A percentile compares a stretch with the other conserved stretches of the same genome.
Conservation (phyloP, 2,113 vertebrate genomes). For the Bagarius yarrelli region DNA sequence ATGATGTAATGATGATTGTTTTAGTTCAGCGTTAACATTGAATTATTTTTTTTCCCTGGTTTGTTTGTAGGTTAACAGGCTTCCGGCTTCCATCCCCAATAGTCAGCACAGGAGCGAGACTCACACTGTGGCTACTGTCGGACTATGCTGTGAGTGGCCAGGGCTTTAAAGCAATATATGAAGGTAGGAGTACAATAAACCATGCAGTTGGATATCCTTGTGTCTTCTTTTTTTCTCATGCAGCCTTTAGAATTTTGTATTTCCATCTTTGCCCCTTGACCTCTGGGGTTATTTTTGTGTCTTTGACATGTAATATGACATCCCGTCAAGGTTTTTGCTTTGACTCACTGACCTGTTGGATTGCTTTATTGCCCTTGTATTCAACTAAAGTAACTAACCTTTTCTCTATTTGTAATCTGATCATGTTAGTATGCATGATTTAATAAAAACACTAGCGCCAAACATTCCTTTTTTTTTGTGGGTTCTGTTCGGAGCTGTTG, state of each 20-base stretch:
- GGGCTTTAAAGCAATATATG: conserved; percentile 91
- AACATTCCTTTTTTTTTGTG: conserved; percentile 32
- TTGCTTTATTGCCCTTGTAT: too few relatives aligned
- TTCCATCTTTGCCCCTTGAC: not conserved
- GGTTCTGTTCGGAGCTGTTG: conserved; percentile 44
- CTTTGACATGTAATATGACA: not conserved
- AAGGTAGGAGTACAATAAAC: conserved; percentile 79
- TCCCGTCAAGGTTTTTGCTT: too few relatives aligned
- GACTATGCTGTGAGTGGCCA: conserved; percentile 97
- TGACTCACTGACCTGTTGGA: too few relatives aligned
- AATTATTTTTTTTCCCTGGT: conserved; percentile 25
- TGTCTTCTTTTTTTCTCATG: conserved; percentile 7
- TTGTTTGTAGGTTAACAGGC: conserved; percentile 86
- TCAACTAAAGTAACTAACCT: too few relatives aligned
- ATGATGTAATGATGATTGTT: not conserved
- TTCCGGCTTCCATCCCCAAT: conserved; percentile 95
- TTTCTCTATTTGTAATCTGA: not conserved
- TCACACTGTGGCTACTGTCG: conserved; percentile 89
- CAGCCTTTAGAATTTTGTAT: not conserved
- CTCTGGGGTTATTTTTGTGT: not conserved
- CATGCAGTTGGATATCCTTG: not conserved
- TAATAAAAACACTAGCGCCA: too few relatives aligned
- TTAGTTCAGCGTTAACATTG: not conserved
- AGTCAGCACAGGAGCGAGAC: conserved; percentile 83
- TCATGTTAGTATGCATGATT: too few relatives aligned